Base-by-base conservation (phyloP, 2,113 vertebrate genomes). In the Nesogale talazaci region DNA sequence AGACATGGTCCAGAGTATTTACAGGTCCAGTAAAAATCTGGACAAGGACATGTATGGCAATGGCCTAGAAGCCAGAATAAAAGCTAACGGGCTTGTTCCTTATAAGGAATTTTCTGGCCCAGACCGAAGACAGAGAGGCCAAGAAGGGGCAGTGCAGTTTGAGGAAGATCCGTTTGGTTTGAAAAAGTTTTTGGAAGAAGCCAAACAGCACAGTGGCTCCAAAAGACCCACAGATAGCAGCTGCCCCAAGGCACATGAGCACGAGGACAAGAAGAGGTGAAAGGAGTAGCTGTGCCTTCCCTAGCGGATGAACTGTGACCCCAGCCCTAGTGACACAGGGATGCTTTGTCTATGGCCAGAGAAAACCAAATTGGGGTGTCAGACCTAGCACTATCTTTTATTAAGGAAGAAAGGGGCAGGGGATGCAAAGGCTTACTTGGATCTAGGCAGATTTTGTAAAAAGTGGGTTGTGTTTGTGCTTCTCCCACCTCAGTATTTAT, bases 181-280 rank as follows among this genome's bases (percentile, higher is more conserved):
- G 98, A 99, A 99, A 96, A 99, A 99, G 97, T 99, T 99, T 98
- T 99, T 99, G 98, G 99, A 99, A 97, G 99, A 99, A 97, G 99
- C 99, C 57, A 99, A 99, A 97, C 99, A 99, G 95, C 99, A 99
- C 0, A 99, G 99, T 25, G 99, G 99, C 75, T 99, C 99, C 78
- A 99, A 99, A 97, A 98, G 99, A 94, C 99, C 99, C 0, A 99
- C 99, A 0, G 98, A 99, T 61, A 99, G 99, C 97, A 98, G 98
- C 88, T 98, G 99, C 74, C 99, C 99, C 6, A 99, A 99, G 96
- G 99, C 99, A 92, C 99, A 99, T 1, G 99, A 99, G 95, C 99
- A 99, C 10, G 99, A 99, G 96, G 98, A 98, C 95, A 99, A 99
- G 97, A 99, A 99, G 94, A 99, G 99, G 96, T 98, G 99, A 96